Percentiles rank a stretch among this genome's conserved stretches.
Conservation (phyloP, 53 echinoderm and acorn worm genomes). For the Holothuria leucospilota region DNA sequence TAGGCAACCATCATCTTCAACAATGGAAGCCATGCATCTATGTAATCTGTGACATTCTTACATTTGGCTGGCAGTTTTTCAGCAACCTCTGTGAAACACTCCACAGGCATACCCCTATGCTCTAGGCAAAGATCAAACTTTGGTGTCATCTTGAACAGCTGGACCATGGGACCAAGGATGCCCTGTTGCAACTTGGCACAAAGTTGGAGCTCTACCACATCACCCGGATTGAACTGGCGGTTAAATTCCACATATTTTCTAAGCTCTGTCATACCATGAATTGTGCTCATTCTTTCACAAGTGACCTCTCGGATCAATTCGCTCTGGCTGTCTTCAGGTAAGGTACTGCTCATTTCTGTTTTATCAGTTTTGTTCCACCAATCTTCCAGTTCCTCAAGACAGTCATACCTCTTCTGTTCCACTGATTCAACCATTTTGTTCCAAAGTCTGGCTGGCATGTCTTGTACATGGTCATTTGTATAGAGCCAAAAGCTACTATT, state of each 20-base stretch:
- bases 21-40: slow-evolving; percentile 72
- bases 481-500: slow-evolving; percentile 24
- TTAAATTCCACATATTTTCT: slow-evolving; percentile 57
- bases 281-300: not conserved
- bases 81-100: slow-evolving; percentile 73
- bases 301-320: slow-evolving; percentile 11
- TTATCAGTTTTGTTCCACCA: slow-evolving; percentile 29
- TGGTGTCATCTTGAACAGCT: slow-evolving; percentile 82
- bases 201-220: slow-evolving; percentile 75
- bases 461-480: slow-evolving; percentile 36
- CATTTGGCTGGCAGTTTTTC: slow-evolving; percentile 29
- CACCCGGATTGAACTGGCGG: slow-evolving; percentile 62
- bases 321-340: not conserved
- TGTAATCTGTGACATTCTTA: slow-evolving; percentile 50
- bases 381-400: not conserved
- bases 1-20: slow-evolving; percentile 78
- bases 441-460: slow-evolving; percentile 57
- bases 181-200: slow-evolving; percentile 64
- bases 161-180: slow-evolving; percentile 63
- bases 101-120: slow-evolving; percentile 75
- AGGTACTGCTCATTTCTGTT: not conserved
- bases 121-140: slow-evolving; percentile 77
- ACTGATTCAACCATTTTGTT: slow-evolving; percentile 62
- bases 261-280: not conserved
- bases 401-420: slow-evolving; percentile 40